Conservation (phyloP, 2,113 vertebrate genomes). For the Silurus meridionalis region DNA sequence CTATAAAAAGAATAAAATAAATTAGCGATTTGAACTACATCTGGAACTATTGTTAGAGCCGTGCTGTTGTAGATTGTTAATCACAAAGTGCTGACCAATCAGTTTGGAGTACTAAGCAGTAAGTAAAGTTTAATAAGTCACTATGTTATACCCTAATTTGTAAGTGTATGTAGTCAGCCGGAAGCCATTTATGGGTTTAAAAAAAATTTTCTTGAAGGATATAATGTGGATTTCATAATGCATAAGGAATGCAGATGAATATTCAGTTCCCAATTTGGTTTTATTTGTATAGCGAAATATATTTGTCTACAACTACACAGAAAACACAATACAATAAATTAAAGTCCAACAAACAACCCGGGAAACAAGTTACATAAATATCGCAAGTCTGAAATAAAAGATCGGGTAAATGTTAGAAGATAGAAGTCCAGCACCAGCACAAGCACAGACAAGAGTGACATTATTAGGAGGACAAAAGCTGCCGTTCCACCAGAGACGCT, state of each 20-base stretch:
- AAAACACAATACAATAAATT: neutral
- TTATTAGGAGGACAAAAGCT: slow-evolving; percentile 27
- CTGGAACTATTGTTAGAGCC: neutral
- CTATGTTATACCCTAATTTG: neutral
- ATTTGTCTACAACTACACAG: too few species aligned
- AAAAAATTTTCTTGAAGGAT: neutral
- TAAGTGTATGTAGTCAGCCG: neutral
- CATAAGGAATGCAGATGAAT: neutral
- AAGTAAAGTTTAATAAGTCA: neutral
- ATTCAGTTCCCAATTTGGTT: too few species aligned
- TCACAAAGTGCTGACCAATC: neutral
- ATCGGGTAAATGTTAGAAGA: neutral
- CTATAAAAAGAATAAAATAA: neutral
- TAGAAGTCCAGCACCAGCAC: neutral
- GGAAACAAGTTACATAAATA: neutral
- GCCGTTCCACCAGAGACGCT: neutral
- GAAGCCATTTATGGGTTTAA: neutral
- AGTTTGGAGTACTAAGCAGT: neutral
- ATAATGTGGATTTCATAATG: neutral
- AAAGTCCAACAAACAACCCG: neutral
- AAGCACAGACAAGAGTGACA: neutral
- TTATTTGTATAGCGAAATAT: too few species aligned
- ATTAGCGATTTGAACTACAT: neutral
- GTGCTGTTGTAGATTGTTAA: neutral
- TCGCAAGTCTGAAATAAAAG: neutral